These are phyloP conservation scores for Caranx melampygus DNA, from an alignment of 2,113 vertebrate species.

Conservation along the genomic window DNA sequence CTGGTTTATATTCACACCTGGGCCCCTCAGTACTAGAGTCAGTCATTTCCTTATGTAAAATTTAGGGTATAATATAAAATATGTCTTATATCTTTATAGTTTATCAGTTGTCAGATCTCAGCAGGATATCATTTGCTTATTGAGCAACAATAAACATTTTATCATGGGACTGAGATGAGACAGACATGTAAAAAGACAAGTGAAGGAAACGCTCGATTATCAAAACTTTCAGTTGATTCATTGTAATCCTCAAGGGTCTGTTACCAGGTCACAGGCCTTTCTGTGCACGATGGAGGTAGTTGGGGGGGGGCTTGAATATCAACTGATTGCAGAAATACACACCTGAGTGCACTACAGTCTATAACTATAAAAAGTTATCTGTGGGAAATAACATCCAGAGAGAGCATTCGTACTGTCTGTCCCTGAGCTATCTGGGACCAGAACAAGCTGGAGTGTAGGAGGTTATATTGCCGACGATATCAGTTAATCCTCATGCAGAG, in stretches of 20 bases:
- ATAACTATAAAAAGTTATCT: slow-evolving; percentile 27
- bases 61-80: neutral
- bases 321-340: neutral
- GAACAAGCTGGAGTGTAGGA: slow-evolving; percentile 43
- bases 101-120: neutral
- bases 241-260: neutral
- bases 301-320: neutral
- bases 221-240: neutral
- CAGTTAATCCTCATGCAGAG: slow-evolving; percentile 64
- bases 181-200: neutral
- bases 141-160: neutral
- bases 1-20: no score
- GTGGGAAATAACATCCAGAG: slow-evolving; percentile 35
- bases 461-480: slow-evolving; percentile 45
- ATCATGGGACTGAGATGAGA: neutral
- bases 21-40: neutral
- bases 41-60: neutral
- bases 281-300: neutral
- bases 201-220: neutral
- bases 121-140: neutral
- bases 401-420: slow-evolving; percentile 14
- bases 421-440: slow-evolving; percentile 39
- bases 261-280: neutral
- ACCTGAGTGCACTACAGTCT: neutral
- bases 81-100: neutral